Conservation (phyloP, 2,888 invertebrate species). For the Cerceris rybyensis region DNA sequence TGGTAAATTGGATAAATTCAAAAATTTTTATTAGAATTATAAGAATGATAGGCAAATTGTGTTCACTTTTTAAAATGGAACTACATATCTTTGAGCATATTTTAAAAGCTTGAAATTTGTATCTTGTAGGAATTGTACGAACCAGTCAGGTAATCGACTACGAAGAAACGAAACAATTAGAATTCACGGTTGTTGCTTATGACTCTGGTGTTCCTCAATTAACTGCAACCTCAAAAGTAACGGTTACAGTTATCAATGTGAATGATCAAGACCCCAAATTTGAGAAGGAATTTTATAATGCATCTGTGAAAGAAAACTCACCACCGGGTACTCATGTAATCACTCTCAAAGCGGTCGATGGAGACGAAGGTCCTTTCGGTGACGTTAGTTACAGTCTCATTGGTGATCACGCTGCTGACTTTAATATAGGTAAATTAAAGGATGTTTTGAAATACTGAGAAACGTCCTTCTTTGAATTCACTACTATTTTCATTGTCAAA, state of each 20-base stretch:
- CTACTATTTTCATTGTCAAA: conserved; percentile 6
- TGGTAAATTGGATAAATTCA: conserved; percentile 82
- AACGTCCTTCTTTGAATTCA: neutral
- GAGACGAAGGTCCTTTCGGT: conserved; percentile 90
- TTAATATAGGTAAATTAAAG: conserved; percentile 85
- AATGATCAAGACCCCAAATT: conserved; percentile 95
- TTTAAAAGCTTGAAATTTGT: neutral
- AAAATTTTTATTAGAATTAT: neutral
- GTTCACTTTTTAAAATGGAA: neutral
- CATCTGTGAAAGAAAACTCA: conserved; percentile 89
- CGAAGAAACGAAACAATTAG: conserved; percentile 89
- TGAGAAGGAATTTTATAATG: conserved; percentile 86
- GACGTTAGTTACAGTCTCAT: conserved; percentile 89
- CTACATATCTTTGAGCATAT: neutral
- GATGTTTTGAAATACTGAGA: neutral
- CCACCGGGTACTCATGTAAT: conserved; percentile 88
- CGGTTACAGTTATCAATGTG: conserved; percentile 90
- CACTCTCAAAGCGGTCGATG: conserved; percentile 89
- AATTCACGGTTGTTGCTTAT: conserved; percentile 91
- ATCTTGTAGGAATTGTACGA: conserved; percentile 87
- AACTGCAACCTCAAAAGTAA: conserved; percentile 89
- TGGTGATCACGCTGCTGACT: conserved; percentile 89
- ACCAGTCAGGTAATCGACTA: conserved; percentile 91
- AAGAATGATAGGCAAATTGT: neutral
- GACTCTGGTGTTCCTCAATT: conserved; percentile 94